A percentile compares a stretch with the other conserved stretches of the same genome.
phyloP scores from a whole-genome alignment of 2,797 vertebrate genomes.

The Danio kyathit region DNA sequence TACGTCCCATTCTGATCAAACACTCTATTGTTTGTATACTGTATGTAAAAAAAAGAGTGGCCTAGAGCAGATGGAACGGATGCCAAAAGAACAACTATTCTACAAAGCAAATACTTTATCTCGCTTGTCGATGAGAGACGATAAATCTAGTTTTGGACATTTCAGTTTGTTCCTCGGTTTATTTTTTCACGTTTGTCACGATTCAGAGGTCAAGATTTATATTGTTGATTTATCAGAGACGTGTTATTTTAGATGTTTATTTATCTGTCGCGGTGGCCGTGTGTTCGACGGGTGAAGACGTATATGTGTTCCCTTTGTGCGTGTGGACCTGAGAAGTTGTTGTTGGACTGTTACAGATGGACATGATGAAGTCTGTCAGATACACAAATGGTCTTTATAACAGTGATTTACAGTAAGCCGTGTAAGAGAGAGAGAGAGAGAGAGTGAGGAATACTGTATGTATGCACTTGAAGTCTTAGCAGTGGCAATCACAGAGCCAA shows the following conservation, averaged over 20 bases:
- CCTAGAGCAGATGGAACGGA: slow-evolving; percentile 40
- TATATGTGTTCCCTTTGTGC: slow-evolving; percentile 9
- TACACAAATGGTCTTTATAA: slow-evolving; percentile 23
- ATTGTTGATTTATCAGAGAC: slow-evolving; percentile 45
- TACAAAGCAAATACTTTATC: slow-evolving; percentile 49
- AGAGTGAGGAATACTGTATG: not conserved
- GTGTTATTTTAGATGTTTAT: slow-evolving; percentile 48
- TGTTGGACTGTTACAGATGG: slow-evolving; percentile 4
- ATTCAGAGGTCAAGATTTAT: slow-evolving; percentile 53
- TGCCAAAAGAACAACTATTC: slow-evolving; percentile 59
- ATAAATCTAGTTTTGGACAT: slow-evolving; percentile 43
- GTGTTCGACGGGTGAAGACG: slow-evolving; percentile 27
- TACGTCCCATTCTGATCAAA: slow-evolving; percentile 20
- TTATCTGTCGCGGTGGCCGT: slow-evolving; percentile 55
- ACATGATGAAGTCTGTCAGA: slow-evolving; percentile 2
- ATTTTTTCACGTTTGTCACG: slow-evolving; percentile 46
- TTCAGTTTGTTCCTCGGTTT: slow-evolving; percentile 13
- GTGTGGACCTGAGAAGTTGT: not conserved
- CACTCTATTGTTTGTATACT: slow-evolving; percentile 38
- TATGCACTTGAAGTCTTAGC: slow-evolving; percentile 5
- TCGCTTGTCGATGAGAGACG: slow-evolving; percentile 43
- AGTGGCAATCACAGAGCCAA: slow-evolving; percentile 15
- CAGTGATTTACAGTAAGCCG: slow-evolving; percentile 1
- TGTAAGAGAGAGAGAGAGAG: slow-evolving; percentile 1
- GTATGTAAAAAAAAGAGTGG: slow-evolving; percentile 34